Percentiles rank a stretch among this genome's conserved stretches.
These are phyloP conservation scores for Python bivittatus DNA, from an alignment of 2,113 vertebrate genomes.

Conservation along the genomic window DNA sequence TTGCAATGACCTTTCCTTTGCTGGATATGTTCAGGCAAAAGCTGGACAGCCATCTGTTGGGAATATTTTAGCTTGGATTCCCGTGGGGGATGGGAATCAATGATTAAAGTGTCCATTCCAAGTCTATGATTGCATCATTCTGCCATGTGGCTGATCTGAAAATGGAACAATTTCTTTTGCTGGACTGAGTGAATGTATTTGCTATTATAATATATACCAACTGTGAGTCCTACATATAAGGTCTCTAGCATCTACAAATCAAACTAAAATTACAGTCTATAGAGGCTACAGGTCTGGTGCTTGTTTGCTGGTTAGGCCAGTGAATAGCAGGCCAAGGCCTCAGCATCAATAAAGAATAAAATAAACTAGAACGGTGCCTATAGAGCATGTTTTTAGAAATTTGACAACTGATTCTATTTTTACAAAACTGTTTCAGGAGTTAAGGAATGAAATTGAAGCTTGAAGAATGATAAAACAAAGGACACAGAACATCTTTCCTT, in stretches of 20 bases:
- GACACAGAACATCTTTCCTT: constrained; percentile 9
- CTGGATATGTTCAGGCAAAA: neutral
- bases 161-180: neutral
- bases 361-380: neutral
- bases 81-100: neutral
- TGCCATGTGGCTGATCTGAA: neutral
- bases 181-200: neutral
- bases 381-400: neutral
- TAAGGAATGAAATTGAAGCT: constrained; percentile 23
- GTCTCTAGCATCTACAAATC: neutral
- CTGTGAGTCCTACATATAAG: neutral
- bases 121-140: neutral
- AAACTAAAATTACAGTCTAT: neutral
- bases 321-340: neutral
- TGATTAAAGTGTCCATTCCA: neutral
- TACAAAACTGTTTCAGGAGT: neutral
- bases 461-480: constrained; percentile 23
- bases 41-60: neutral
- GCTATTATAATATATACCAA: neutral
- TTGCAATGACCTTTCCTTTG: neutral
- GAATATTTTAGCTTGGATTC: neutral
- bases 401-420: neutral
- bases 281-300: neutral
- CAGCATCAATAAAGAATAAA: neutral
- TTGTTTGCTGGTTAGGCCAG: neutral